A percentile compares a stretch with the other conserved stretches of the same genome.
phyloP scores from a whole-genome alignment of 2,888 invertebrate genomes.

The Standfussiana lucernea region DNA sequence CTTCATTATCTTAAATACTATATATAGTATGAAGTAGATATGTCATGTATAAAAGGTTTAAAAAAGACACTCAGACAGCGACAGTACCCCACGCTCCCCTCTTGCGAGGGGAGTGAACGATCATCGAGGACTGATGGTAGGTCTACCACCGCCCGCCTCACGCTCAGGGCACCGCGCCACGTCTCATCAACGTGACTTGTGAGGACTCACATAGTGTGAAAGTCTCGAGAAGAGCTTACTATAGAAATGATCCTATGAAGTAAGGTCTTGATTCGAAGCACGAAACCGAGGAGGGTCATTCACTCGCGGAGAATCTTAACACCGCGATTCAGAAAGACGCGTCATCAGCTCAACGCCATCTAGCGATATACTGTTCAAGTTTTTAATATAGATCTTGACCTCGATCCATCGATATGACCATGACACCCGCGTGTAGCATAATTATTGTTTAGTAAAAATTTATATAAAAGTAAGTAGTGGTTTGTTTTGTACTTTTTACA shows the following conservation, averaged over 20 bases:
- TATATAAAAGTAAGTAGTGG: no score
- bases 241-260: slow-evolving; percentile 8
- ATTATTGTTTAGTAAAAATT: background rate
- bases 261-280: background rate
- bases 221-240: slow-evolving; percentile 17
- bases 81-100: slow-evolving; percentile 5
- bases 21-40: no score
- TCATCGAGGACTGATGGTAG: slow-evolving; percentile 6
- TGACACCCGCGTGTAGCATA: background rate
- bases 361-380: background rate
- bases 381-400: background rate
- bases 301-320: slow-evolving; percentile 14
- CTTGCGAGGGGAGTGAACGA: slow-evolving; percentile 9
- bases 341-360: background rate
- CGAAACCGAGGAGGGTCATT: background rate
- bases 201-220: slow-evolving; percentile 17
- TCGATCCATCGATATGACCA: background rate
- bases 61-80: slow-evolving; percentile 14
- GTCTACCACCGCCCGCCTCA: slow-evolving; percentile 12
- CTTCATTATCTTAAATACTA: no score
- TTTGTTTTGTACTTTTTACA: background rate
- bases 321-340: slow-evolving; percentile 4
- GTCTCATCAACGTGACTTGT: slow-evolving; percentile 12
- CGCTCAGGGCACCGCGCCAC: slow-evolving; percentile 16
- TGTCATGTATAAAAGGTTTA: background rate